Conservation (phyloP, 2,888 invertebrate species). For the Drosophila phalerata region DNA sequence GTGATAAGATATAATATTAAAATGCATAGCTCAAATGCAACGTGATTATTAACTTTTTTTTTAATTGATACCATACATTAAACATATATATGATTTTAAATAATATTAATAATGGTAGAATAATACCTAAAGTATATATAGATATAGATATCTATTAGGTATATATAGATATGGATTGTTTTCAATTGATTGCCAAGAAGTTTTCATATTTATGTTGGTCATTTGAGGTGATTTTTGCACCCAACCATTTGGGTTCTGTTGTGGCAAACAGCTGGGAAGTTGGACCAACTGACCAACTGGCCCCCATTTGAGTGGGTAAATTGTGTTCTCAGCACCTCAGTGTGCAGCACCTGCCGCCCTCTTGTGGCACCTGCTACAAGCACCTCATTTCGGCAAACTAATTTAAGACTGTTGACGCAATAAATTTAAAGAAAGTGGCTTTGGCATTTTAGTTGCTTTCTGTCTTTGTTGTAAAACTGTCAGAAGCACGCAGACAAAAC, state of each 20-base stretch:
- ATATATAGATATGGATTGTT: not conserved
- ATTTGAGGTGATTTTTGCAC: slow-evolving; percentile 28
- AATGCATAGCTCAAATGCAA: too few relatives aligned
- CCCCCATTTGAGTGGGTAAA: slow-evolving; percentile 45
- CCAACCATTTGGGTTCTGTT: slow-evolving; percentile 19
- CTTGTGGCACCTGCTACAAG: slow-evolving; percentile 65
- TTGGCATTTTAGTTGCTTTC: slow-evolving; percentile 60
- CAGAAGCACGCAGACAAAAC: slow-evolving; percentile 26
- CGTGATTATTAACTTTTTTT: too few relatives aligned
- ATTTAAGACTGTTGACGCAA: slow-evolving; percentile 71
- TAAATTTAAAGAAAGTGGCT: slow-evolving; percentile 73
- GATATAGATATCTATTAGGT: not conserved
- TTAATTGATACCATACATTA: too few relatives aligned
- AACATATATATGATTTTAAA: too few relatives aligned
- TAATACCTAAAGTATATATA: not conserved
- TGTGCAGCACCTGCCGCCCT: slow-evolving; percentile 38
- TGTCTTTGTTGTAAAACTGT: slow-evolving; percentile 22
- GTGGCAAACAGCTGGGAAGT: slow-evolving; percentile 15
- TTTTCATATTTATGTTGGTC: slow-evolving; percentile 7
- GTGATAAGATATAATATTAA: too few relatives aligned
- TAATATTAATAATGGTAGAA: not conserved
- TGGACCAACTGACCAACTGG: slow-evolving; percentile 48
- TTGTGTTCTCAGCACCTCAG: slow-evolving; percentile 26
- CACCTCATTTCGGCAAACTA: slow-evolving; percentile 58
- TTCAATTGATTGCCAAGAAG: not conserved